Evolutionary conservation across 2,797 vertebrate species (phyloP).

Genomic region (Orestias chungarensis): DNA sequence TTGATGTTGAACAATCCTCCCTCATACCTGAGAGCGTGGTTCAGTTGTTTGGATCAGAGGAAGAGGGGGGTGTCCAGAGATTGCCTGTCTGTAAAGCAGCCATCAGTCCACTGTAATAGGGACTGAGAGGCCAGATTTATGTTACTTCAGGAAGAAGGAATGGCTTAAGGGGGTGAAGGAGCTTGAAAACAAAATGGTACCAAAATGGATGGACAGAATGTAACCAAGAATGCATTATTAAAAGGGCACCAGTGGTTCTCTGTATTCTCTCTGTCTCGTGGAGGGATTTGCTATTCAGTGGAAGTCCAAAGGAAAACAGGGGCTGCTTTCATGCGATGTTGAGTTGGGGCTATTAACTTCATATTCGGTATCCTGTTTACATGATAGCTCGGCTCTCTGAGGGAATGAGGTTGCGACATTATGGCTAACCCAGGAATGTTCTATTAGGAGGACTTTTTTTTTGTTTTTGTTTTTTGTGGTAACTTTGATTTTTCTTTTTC

Average conservation of each 20-base stretch:
- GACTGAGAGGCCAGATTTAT: constrained; percentile 70
- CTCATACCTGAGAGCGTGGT: constrained; percentile 51
- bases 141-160: constrained; percentile 62
- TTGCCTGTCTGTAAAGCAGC: constrained; percentile 73
- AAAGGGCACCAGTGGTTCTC: constrained; percentile 44
- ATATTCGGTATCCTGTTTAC: constrained; percentile 34
- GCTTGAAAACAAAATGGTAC: constrained; percentile 60
- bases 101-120: constrained; percentile 71
- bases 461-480: too few species aligned
- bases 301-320: constrained; percentile 34
- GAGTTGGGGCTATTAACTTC: constrained; percentile 27
- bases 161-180: constrained; percentile 36
- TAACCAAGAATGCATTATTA: constrained; percentile 67
- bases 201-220: constrained; percentile 53
- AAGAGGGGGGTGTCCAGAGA: constrained; percentile 60
- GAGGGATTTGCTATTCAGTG: constrained; percentile 35
- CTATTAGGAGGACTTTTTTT: constrained; percentile 42
- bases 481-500: constrained; percentile 22
- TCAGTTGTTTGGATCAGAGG: constrained; percentile 65
- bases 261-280: constrained; percentile 39
- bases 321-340: constrained; percentile 43
- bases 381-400: constrained; percentile 24
- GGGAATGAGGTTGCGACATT: constrained; percentile 31
- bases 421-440: constrained; percentile 62
- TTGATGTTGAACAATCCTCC: constrained; percentile 55